phyloP scores from a whole-genome alignment of 1,140 invertebrate species.

The Apis laboriosa region DNA sequence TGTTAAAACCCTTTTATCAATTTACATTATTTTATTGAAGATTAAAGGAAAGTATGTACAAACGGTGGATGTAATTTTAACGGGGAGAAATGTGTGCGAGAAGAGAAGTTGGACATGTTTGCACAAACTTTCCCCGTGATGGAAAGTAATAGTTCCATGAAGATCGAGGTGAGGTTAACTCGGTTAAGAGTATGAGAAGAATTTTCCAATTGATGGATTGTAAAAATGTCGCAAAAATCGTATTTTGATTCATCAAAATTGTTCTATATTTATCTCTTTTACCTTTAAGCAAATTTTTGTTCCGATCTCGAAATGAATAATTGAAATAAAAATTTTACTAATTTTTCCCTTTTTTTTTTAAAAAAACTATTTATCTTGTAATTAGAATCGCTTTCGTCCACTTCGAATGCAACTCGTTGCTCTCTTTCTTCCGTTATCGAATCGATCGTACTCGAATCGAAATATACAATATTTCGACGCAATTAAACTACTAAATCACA shows the following conservation, averaged over 20 bases:
- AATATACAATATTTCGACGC: no score
- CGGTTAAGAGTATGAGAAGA: neutral
- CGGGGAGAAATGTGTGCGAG: no score
- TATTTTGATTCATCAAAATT: neutral
- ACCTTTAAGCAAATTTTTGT: neutral
- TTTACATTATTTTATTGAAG: neutral
- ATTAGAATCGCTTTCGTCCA: neutral
- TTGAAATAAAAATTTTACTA: no score
- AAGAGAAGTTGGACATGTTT: no score
- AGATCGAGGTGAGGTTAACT: neutral
- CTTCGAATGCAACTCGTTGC: neutral
- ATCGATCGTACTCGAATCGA: neutral
- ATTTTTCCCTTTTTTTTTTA: no score
- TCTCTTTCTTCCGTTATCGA: neutral
- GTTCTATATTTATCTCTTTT: neutral
- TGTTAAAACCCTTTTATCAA: no score
- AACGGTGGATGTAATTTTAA: no score
- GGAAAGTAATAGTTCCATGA: neutral
- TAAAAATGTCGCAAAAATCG: constrained; percentile 21
- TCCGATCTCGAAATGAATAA: neutral
- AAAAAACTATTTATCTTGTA: no score
- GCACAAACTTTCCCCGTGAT: no score
- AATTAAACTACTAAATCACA: no score
- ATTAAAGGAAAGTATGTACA: no score
- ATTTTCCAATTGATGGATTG: constrained; percentile 7